Conservation (phyloP, 2,113 vertebrate species). For the Microtus richardsoni region DNA sequence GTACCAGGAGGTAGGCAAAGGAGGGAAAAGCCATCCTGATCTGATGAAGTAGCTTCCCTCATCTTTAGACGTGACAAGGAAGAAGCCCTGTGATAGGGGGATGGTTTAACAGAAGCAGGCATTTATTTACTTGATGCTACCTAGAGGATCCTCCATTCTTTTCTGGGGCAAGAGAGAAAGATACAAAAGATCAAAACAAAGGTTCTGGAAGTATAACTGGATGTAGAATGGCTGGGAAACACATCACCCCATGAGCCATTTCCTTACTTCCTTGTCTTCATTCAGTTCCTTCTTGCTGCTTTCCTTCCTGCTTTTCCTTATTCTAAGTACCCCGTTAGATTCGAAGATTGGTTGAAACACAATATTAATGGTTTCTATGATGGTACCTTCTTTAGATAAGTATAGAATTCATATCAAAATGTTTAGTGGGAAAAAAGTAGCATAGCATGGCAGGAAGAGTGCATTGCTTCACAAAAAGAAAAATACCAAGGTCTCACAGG, state of each 20-base stretch:
- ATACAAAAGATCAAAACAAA: not conserved
- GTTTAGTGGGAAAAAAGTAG: slow-evolving; percentile 26
- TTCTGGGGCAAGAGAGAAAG: not conserved
- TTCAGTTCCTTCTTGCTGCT: not conserved
- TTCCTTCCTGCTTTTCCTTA: not conserved
- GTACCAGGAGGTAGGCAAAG: not conserved
- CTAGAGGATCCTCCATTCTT: not conserved
- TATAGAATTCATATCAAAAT: not conserved
- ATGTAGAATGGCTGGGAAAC: not conserved
- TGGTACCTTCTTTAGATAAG: not conserved
- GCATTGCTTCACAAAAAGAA: not conserved
- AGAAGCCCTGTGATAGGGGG: not conserved
- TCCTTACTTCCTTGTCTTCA: not conserved
- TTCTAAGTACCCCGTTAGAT: not conserved
- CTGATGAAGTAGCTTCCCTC: not conserved
- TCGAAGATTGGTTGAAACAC: not conserved
- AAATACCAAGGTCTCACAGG: not conserved
- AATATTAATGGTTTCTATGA: not conserved
- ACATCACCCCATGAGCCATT: not conserved
- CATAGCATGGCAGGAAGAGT: not conserved
- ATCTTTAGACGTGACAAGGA: not conserved
- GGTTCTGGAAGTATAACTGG: not conserved
- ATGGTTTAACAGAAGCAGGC: not conserved
- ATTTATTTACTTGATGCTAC: not conserved
- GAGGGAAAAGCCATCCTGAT: not conserved